phyloP scores from a whole-genome alignment of 37 sponge, comb jelly and placozoan species.

The Cliona cf. orientalis region DNA sequence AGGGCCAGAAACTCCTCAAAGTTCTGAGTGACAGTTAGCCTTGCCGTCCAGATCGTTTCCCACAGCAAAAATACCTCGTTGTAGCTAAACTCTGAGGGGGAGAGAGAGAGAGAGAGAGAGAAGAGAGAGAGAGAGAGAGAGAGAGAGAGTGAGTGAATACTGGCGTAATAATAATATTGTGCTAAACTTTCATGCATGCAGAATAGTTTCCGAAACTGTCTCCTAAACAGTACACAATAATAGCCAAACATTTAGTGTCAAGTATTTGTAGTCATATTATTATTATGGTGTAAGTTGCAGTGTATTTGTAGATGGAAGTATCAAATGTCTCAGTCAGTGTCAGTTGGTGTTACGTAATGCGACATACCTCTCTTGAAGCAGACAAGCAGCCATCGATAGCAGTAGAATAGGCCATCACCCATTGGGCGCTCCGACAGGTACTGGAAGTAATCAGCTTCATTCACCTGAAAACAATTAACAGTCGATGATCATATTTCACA shows the following conservation, averaged over 20 bases:
- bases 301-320: too few relatives aligned
- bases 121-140: slow-evolving; percentile 40
- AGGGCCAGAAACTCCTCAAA: slow-evolving; percentile 91
- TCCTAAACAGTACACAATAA: neutral
- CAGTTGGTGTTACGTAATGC: too few relatives aligned
- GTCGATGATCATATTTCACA: neutral
- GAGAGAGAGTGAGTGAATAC: slow-evolving; percentile 18
- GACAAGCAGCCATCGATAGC: slow-evolving; percentile 94
- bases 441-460: slow-evolving; percentile 90
- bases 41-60: slow-evolving; percentile 88
- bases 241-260: neutral
- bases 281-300: too few relatives aligned
- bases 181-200: too few relatives aligned
- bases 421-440: slow-evolving; percentile 76
- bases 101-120: slow-evolving; percentile 1
- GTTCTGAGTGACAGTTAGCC: slow-evolving; percentile 45
- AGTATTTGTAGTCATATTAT: too few relatives aligned
- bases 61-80: slow-evolving; percentile 84
- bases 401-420: slow-evolving; percentile 88
- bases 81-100: slow-evolving; percentile 76
- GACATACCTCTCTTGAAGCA: slow-evolving; percentile 90
- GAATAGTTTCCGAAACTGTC: too few relatives aligned
- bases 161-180: too few relatives aligned
- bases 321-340: too few relatives aligned
- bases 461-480: slow-evolving; percentile 46